These are phyloP conservation scores for Zeugodacus cucurbitae DNA, from an alignment of 1,140 invertebrate species.

Conservation along the genomic window DNA sequence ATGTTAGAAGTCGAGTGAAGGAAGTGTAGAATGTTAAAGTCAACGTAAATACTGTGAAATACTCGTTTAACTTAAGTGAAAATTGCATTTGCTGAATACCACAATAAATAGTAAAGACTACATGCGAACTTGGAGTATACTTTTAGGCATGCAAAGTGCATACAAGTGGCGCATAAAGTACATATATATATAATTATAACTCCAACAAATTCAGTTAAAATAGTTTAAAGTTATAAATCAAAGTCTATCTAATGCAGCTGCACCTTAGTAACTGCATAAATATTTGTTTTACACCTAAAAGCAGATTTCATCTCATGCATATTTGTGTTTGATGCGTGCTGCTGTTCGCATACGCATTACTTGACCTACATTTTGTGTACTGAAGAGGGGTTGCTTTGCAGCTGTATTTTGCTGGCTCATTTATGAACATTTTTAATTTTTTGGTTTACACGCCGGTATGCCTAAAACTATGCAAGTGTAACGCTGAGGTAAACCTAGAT, in stretches of 20 bases:
- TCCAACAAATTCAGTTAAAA: neutral
- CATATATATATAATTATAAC: neutral
- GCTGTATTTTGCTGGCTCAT: neutral
- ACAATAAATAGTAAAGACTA: neutral
- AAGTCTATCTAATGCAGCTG: too few relatives aligned
- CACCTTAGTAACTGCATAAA: neutral
- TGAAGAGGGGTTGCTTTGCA: neutral
- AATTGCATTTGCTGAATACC: neutral
- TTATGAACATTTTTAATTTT: neutral
- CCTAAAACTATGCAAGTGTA: slow-evolving; percentile 9
- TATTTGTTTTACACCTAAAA: slow-evolving; percentile 12
- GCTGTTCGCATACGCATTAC: neutral
- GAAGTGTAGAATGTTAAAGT: neutral
- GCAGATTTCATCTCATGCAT: neutral
- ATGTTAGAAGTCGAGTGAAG: neutral
- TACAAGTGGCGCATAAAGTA: neutral
- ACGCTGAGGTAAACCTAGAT: neutral
- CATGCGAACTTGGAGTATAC: neutral
- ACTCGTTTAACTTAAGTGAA: neutral
- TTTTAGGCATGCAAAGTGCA: neutral
- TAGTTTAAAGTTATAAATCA: neutral
- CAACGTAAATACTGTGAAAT: neutral
- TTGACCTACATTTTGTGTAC: neutral
- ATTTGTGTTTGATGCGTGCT: neutral
- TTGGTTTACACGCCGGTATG: slow-evolving; percentile 3